Evolutionary conservation across 2,797 vertebrate species (phyloP).

Genomic region (Sarcophilus harrisii): DNA sequence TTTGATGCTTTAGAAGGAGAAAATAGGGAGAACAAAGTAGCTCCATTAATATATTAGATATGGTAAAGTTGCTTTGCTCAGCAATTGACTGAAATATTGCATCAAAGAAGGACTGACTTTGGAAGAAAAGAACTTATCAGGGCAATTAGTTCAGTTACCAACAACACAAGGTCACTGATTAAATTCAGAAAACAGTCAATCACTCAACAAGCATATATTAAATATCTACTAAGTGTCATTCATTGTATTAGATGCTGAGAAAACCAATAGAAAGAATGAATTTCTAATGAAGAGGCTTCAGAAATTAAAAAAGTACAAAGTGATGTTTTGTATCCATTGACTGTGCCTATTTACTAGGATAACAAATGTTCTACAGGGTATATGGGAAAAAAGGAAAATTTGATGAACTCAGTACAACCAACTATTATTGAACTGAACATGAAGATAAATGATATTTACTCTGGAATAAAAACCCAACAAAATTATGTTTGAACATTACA

Average conservation of each 20-base stretch:
- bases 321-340: not conserved
- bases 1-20: constrained; percentile 6
- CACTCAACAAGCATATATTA: not conserved
- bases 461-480: not conserved
- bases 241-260: not conserved
- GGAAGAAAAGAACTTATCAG: not conserved
- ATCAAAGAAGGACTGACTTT: not conserved
- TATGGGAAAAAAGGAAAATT: not conserved
- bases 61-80: not conserved
- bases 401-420: not conserved
- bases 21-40: not conserved
- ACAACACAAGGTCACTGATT: not conserved
- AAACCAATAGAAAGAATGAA: not conserved
- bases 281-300: not conserved
- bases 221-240: not conserved
- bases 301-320: not conserved
- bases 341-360: not conserved
- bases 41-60: not conserved
- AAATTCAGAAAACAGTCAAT: not conserved
- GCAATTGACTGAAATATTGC: not conserved
- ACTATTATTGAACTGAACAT: not conserved
- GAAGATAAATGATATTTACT: not conserved
- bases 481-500: not conserved
- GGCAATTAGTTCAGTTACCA: not conserved
- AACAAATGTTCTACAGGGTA: not conserved